These are phyloP conservation scores for Dichetophora obliterata DNA, from an alignment of 2,888 invertebrate species.

Conservation along the genomic window DNA sequence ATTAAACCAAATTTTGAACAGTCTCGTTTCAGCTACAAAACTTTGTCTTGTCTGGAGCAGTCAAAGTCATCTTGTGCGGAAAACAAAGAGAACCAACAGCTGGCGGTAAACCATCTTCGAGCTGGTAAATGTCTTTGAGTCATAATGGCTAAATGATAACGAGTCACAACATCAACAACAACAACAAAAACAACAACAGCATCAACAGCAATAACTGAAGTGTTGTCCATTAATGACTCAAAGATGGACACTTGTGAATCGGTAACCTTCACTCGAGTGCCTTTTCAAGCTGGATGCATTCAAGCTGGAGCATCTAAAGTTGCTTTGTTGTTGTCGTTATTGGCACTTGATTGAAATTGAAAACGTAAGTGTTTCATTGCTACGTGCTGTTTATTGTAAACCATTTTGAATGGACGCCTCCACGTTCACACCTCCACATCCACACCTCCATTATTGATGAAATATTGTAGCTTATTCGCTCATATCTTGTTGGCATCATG, in stretches of 20 bases:
- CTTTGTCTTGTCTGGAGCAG: too few relatives aligned
- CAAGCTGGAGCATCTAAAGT: constrained; percentile 57
- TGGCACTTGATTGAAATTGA: constrained; percentile 35
- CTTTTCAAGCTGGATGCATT: constrained; percentile 55
- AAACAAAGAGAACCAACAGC: too few relatives aligned
- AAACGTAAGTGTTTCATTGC: constrained; percentile 59
- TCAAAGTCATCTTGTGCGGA: too few relatives aligned
- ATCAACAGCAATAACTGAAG: not conserved
- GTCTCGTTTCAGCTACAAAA: not conserved
- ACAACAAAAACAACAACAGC: too few relatives aligned
- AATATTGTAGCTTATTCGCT: too few relatives aligned
- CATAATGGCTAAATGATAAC: too few relatives aligned
- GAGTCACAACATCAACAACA: too few relatives aligned
- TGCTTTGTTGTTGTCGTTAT: constrained; percentile 12
- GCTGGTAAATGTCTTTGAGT: too few relatives aligned
- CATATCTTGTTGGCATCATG: too few relatives aligned
- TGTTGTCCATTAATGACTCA: constrained; percentile 1
- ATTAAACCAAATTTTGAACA: not conserved
- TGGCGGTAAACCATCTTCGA: too few relatives aligned
- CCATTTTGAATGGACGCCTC: constrained; percentile 54
- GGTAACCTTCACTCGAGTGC: constrained; percentile 58
- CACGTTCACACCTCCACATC: too few relatives aligned
- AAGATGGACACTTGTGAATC: constrained; percentile 29
- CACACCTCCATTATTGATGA: too few relatives aligned
- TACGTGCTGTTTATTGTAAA: constrained; percentile 51